Percentiles rank a stretch among this genome's conserved stretches.
phyloP scores from a whole-genome alignment of 2,888 invertebrate species.

The Meghimatium bilineatum region DNA sequence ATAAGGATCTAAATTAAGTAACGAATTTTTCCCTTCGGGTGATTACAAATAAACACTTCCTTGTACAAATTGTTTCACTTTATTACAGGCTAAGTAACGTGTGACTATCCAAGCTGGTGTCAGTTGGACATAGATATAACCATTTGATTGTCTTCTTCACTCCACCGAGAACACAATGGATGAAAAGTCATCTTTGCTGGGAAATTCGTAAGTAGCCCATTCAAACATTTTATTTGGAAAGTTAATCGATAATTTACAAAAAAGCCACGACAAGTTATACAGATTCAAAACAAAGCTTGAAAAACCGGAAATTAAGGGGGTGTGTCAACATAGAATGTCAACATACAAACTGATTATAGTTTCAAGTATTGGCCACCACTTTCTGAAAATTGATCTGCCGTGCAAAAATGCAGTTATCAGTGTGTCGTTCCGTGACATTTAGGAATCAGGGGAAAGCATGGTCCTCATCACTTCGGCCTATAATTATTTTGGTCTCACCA shows the following conservation, averaged over 20 bases:
- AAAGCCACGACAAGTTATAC: no score
- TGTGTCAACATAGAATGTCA: background rate
- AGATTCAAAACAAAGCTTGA: background rate
- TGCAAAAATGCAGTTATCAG: no score
- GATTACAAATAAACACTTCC: background rate
- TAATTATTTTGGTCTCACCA: no score
- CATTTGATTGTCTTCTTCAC: background rate
- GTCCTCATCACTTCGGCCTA: no score
- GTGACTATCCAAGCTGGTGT: no score
- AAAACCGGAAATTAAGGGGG: background rate
- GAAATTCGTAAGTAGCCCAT: background rate
- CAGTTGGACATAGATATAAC: background rate
- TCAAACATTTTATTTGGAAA: background rate
- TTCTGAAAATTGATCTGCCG: no score
- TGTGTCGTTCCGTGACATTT: no score
- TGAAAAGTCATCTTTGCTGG: background rate
- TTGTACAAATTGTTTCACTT: background rate
- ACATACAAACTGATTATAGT: background rate
- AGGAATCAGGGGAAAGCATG: no score
- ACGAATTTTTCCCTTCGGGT: background rate
- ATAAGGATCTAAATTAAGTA: slow-evolving; percentile 7
- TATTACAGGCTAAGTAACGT: no score
- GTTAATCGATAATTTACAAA: no score
- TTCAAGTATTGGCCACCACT: no score
- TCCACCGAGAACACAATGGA: background rate